A percentile compares a stretch with the other conserved stretches of the same genome.
Conservation (phyloP, 2,113 vertebrate species). For the Rousettus leschenaultii region DNA sequence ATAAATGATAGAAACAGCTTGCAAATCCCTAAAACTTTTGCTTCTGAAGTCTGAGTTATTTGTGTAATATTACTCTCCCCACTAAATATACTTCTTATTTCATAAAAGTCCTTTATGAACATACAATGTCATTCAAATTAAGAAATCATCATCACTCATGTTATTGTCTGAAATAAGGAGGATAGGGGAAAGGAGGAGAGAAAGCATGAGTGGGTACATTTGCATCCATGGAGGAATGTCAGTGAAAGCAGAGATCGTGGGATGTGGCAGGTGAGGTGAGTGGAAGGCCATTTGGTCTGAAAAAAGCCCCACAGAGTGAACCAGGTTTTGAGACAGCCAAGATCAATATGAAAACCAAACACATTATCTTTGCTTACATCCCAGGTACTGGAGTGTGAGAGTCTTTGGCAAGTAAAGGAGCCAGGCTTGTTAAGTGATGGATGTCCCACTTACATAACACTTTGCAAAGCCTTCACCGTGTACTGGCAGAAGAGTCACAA, state of each 20-base stretch:
- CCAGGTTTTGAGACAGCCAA: constrained; percentile 64
- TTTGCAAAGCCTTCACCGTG: constrained; percentile 81
- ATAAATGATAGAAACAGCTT: not conserved
- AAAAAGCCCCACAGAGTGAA: constrained; percentile 64
- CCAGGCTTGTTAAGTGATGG: constrained; percentile 64
- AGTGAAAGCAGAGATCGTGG: not conserved
- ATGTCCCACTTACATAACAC: constrained; percentile 81
- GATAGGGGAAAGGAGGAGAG: not conserved
- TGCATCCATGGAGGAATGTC: not conserved
- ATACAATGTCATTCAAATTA: not conserved
- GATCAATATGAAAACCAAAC: constrained; percentile 85
- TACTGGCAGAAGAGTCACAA: constrained; percentile 78
- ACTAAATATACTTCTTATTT: not conserved
- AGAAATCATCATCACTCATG: not conserved
- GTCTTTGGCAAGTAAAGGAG: constrained; percentile 69
- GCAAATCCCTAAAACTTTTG: not conserved
- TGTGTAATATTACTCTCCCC: not conserved
- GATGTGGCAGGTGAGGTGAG: not conserved
- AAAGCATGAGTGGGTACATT: not conserved
- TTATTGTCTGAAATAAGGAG: not conserved
- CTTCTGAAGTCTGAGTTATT: not conserved
- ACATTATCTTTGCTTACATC: constrained; percentile 83
- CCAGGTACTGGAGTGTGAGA: constrained; percentile 76
- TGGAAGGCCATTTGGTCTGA: constrained; percentile 59
- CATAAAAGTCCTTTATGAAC: not conserved